Percentiles rank a stretch among this genome's conserved stretches.
Conservation (phyloP, 2,888 invertebrate genomes). For the Drosophila fungiperda region DNA sequence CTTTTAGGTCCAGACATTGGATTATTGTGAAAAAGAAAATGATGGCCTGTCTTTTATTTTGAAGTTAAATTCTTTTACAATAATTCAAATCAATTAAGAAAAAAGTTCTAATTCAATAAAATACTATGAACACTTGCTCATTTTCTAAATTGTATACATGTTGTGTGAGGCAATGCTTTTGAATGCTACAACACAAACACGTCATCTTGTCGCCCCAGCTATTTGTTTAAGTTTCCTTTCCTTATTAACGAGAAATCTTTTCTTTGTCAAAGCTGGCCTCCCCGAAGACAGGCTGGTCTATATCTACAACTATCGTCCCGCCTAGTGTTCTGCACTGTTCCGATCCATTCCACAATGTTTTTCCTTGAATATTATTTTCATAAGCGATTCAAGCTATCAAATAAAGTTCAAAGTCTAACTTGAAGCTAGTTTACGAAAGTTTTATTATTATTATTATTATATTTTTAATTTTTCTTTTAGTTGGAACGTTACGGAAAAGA, state of each 20-base stretch:
- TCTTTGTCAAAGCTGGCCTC: too few relatives aligned
- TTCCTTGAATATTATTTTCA: too few relatives aligned
- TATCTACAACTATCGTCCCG: too few relatives aligned
- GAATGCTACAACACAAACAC: too few relatives aligned
- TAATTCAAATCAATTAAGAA: neutral
- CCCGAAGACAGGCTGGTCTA: too few relatives aligned
- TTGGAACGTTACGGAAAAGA: conserved; percentile 30
- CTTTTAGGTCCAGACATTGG: neutral
- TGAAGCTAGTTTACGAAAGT: neutral
- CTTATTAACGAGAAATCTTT: too few relatives aligned
- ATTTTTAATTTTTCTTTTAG: conserved; percentile 12
- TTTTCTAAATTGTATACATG: neutral
- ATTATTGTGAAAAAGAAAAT: neutral
- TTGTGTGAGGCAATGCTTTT: neutral
- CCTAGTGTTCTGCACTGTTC: neutral
- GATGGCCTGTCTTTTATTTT: neutral
- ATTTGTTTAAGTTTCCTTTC: neutral
- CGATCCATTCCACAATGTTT: too few relatives aligned
- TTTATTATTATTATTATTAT: too few relatives aligned
- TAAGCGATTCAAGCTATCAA: neutral
- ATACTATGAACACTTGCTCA: neutral
- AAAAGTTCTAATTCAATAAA: neutral
- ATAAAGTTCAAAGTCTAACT: neutral
- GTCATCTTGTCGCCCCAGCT: neutral
- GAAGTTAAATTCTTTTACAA: neutral